Conservation (phyloP, 2,113 vertebrate species). For the Chaetura pelagica region DNA sequence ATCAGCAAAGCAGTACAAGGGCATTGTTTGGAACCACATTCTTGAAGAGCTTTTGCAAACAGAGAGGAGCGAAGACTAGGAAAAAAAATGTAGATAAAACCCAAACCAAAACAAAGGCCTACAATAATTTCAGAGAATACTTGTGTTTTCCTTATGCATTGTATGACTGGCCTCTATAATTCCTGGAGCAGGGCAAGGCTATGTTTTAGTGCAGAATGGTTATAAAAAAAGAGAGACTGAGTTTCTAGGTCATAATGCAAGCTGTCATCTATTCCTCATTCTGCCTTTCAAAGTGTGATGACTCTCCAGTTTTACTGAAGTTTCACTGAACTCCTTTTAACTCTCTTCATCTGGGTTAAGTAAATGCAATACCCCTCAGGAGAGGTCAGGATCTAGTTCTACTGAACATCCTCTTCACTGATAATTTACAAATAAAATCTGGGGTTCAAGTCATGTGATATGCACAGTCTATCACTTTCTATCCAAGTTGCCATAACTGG, state of each 20-base stretch:
- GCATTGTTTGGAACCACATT: not conserved
- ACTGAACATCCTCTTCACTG: not conserved
- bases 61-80: not conserved
- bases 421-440: not conserved
- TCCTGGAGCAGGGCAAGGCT: not conserved
- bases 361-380: not conserved
- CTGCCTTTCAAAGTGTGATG: constrained; percentile 1
- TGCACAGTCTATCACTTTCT: not conserved
- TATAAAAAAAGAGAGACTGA: constrained; percentile 10
- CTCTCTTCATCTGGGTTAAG: not conserved
- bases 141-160: not conserved
- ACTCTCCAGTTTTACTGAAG: not conserved
- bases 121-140: not conserved
- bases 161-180: not conserved
- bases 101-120: not conserved
- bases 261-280: constrained; percentile 11
- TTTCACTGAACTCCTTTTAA: not conserved
- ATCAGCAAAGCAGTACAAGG: not conserved
- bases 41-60: constrained; percentile 8
- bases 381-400: not conserved
- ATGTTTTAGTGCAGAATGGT: not conserved
- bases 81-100: not conserved
- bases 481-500: not conserved
- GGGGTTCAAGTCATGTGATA: not conserved
- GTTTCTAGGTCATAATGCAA: constrained; percentile 49